Evolutionary conservation across 2,113 vertebrate species (phyloP).

Genomic region (Spea multiplicata): DNA sequence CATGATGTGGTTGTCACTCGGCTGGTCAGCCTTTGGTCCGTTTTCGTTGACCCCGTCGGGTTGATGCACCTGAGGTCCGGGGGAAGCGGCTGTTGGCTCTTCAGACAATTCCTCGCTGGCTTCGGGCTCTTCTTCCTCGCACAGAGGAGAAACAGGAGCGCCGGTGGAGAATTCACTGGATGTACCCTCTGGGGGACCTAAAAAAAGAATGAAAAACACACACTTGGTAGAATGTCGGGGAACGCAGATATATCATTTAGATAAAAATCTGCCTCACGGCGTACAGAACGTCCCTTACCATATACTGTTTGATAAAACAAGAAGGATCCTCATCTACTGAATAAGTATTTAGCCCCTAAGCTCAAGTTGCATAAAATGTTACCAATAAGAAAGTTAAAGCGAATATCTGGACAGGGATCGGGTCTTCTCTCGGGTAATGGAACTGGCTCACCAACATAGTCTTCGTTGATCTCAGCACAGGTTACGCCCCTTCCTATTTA

Average conservation of each 20-base stretch:
- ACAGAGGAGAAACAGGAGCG: background rate
- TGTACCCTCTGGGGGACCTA: background rate
- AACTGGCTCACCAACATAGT: too few species aligned
- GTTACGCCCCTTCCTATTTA: too few species aligned
- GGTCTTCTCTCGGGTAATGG: too few species aligned
- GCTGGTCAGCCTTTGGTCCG: background rate
- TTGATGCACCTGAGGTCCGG: background rate
- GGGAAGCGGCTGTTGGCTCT: slow-evolving; percentile 4
- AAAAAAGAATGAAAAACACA: background rate
- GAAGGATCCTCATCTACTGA: too few species aligned
- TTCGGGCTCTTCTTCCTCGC: background rate
- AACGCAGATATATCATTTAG: background rate
- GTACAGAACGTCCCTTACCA: too few species aligned
- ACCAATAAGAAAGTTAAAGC: too few species aligned
- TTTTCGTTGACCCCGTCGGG: background rate
- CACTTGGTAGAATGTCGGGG: background rate
- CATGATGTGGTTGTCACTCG: background rate
- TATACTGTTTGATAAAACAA: too few species aligned
- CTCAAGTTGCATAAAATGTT: too few species aligned
- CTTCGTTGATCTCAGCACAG: too few species aligned
- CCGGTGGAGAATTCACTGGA: background rate
- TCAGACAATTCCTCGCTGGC: slow-evolving; percentile 26
- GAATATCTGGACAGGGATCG: too few species aligned
- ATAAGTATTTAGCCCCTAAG: too few species aligned
- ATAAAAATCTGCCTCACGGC: too few species aligned